Conservation (phyloP, 2,113 vertebrate species). For the Trichomycterus rosablanca region DNA sequence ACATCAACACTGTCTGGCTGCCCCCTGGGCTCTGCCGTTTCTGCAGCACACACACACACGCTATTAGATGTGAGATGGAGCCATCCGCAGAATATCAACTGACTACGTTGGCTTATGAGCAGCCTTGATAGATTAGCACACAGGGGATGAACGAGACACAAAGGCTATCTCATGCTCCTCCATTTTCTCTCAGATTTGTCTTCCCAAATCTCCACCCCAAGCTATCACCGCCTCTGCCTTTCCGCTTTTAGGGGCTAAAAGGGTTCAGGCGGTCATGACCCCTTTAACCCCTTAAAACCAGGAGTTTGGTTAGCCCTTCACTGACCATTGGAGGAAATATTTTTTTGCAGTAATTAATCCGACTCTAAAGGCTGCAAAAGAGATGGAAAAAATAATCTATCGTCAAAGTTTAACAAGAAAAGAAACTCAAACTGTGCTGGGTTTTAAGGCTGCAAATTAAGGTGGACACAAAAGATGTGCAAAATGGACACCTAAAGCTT, state of each 20-base stretch:
- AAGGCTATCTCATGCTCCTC: slow-evolving; percentile 12
- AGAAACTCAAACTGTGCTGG: too few relatives aligned
- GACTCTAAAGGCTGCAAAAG: too few relatives aligned
- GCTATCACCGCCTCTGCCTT: not conserved
- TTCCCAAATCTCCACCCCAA: not conserved
- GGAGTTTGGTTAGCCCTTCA: too few relatives aligned
- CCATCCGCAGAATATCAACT: slow-evolving; percentile 49
- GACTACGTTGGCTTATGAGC: slow-evolving; percentile 33
- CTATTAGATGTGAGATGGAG: slow-evolving; percentile 49
- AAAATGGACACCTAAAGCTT: too few relatives aligned
- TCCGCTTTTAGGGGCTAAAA: too few relatives aligned
- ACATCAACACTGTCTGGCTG: slow-evolving; percentile 43
- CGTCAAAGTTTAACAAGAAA: too few relatives aligned
- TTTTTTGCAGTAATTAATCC: too few relatives aligned
- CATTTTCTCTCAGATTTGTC: not conserved
- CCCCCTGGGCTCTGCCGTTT: slow-evolving; percentile 34
- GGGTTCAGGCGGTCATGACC: slow-evolving; percentile 25
- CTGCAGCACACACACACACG: slow-evolving; percentile 24
- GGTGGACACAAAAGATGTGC: too few relatives aligned
- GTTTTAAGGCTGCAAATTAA: too few relatives aligned
- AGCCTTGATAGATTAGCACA: slow-evolving; percentile 24
- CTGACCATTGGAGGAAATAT: too few relatives aligned
- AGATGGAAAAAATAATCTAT: too few relatives aligned
- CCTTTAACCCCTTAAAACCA: slow-evolving; percentile 2
- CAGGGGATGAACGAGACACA: slow-evolving; percentile 27